phyloP scores from a whole-genome alignment of 1,140 invertebrate genomes.

The Tetranychus cinnabarinus region DNA sequence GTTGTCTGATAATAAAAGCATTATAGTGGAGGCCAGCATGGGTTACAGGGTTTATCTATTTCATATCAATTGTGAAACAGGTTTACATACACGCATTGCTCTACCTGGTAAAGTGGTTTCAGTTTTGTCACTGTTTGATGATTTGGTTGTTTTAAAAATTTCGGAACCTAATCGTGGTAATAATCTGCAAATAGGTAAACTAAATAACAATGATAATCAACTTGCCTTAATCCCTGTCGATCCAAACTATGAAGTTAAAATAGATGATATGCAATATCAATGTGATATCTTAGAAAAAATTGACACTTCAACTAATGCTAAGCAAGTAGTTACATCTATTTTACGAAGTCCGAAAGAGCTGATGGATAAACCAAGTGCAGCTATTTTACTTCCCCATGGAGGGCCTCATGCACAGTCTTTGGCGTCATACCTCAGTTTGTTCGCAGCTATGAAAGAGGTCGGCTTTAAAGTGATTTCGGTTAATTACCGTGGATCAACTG shows the following conservation, averaged over 20 bases:
- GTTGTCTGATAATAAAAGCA: slow-evolving; percentile 3
- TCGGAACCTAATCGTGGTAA: slow-evolving; percentile 6
- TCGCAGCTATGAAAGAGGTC: slow-evolving; percentile 30
- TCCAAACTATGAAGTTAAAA: neutral
- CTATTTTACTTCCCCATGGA: slow-evolving; percentile 42
- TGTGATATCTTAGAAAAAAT: neutral
- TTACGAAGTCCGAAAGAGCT: neutral
- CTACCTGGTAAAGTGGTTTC: slow-evolving; percentile 6
- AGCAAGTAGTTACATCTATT: neutral
- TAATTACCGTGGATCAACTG: slow-evolving; percentile 68
- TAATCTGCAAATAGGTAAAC: neutral
- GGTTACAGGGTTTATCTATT: neutral
- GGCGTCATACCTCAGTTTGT: slow-evolving; percentile 29
- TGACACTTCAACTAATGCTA: neutral
- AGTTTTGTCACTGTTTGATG: slow-evolving; percentile 14
- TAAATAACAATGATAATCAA: neutral
- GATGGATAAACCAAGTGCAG: neutral
- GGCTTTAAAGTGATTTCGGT: slow-evolving; percentile 26
- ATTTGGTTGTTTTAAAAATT: slow-evolving; percentile 12
- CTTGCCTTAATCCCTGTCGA: neutral
- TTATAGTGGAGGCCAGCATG: slow-evolving; percentile 3
- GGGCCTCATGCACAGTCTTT: slow-evolving; percentile 43
- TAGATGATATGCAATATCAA: neutral
- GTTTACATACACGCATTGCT: slow-evolving; percentile 13
- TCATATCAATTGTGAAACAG: slow-evolving; percentile 13